Base-by-base conservation (phyloP, 2,113 vertebrate species). In the Pao palembangensis region DNA sequence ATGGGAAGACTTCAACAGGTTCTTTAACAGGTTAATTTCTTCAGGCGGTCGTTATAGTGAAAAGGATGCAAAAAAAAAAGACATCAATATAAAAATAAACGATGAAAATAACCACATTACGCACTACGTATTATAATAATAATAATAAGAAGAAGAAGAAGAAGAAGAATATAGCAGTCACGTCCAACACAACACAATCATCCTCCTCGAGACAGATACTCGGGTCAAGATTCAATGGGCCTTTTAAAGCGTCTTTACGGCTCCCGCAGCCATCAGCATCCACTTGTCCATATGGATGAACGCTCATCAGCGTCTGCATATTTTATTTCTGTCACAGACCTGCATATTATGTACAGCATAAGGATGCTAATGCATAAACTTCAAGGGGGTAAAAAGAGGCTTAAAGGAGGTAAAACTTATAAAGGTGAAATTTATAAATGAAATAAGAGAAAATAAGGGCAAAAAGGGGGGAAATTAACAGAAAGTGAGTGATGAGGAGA, bases 171-270 rank as follows among this genome's bases (percentile, higher is more conserved):
- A 23, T 23, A 23, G n/a, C n/a, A n/a, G 21, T 23, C 21, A 23
- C 4, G 28, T 38, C 11, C 10, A 38, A 38, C 34, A 38, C 34
- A 1, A 38, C 3, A 38, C 34, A 28, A 28, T 3, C 25, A 28
- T 28, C 25, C 25, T 28, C 25, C 25, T 7, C 5, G 25, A 28
- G 25, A 6, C 25, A 28, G 5, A 28, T 67, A 73, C 74, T 69
- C 58, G 67, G 55, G 64, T 61, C 72, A 62, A 46, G 61, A 70
- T 73, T 81, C 72, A 75, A 52, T 67, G 61, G 52, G 12, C 55
- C 38, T 38, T 66, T 38, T 38, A 41, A 61, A 42, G 21, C 49
- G 61, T 50, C 58, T 78, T 73, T 20, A 51, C 50, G 31, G 20
- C 64, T 62, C 59, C 55, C 52, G 42, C 55, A 28, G 51, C 75